A percentile compares a stretch with the other conserved stretches of the same genome.
Conservation (phyloP, 1,140 invertebrate species). For the Ganaspis sp. region DNA sequence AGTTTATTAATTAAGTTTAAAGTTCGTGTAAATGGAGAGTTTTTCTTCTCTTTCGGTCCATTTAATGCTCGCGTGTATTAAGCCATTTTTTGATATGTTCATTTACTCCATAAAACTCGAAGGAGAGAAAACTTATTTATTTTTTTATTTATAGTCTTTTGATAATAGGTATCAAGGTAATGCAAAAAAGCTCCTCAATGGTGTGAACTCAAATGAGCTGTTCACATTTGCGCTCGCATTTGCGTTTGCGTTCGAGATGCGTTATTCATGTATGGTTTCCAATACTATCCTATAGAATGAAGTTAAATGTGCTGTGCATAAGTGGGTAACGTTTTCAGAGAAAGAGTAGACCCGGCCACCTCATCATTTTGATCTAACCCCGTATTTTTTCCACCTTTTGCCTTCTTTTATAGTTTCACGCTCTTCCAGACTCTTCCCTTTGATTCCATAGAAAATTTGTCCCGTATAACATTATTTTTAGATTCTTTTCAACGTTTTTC, state of each 20-base stretch:
- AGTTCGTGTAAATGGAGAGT: too few relatives aligned
- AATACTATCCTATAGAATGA: constrained; percentile 41
- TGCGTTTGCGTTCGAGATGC: too few relatives aligned
- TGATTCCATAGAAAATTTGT: neutral
- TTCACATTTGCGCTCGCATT: neutral
- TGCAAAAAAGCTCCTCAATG: neutral
- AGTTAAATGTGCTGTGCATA: constrained; percentile 62
- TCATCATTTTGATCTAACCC: constrained; percentile 30
- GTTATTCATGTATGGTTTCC: too few relatives aligned
- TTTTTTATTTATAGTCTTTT: neutral
- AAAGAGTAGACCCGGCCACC: constrained; percentile 22
- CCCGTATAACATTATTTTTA: neutral
- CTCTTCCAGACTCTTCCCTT: neutral
- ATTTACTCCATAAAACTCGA: too few relatives aligned
- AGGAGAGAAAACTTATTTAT: neutral
- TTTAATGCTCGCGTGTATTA: too few relatives aligned
- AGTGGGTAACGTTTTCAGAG: constrained; percentile 47
- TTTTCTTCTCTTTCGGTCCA: too few relatives aligned
- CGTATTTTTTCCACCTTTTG: constrained; percentile 11
- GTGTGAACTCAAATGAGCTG: neutral
- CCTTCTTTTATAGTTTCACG: constrained; percentile 23
- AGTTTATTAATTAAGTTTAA: too few relatives aligned
- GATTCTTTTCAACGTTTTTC: too few relatives aligned
- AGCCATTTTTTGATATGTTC: too few relatives aligned
- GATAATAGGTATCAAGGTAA: neutral